Evolutionary conservation across 2,113 vertebrate species (phyloP), one percentile per base, ranked within the genome.

Genomic region (Hippocampus abdominalis): DNA sequence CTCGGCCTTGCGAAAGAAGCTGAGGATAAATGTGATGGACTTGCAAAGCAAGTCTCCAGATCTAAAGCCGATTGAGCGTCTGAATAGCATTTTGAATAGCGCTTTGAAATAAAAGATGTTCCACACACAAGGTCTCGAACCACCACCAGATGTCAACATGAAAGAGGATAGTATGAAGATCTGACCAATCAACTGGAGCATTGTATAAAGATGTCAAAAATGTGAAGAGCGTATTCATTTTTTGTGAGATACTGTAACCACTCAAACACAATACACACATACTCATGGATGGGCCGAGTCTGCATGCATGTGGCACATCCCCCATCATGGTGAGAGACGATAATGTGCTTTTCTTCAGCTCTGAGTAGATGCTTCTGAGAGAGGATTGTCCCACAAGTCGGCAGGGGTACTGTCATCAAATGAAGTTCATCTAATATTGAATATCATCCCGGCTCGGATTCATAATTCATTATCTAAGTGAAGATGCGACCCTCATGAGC

Each of bases 341-440:
- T 84, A 84, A 87, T 81, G 81, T 88, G 87, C 87, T 85, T 84
- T 84, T 74, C 74, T 66, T 78, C 69, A 72, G 59, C 82, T 84
- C 80, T 76, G 68, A 65, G 73, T 64, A 75, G 80, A 76, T 48
- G 74, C 72, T 66, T 68, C 73, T 70, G 54, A 84, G 85, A 80
- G 72, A 79, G 77, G 81, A 85, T 84, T 84, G 84, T 89, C 81
- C 86, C 84, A 83, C 57, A 78, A 77, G 84, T 84, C 59, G 7
- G 68, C 71, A 7, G 57, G 21, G 62, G 75, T 70, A 54, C 81
- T 85, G 88, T 87, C 89, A 83, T 79, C 82, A 83, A 85, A 89
- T 89, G 86, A 84, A 73, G 82, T 89, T 90, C 89, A 90, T 90
- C 75, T 89, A 89, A 91, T 89, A 91, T 89, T 90, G 86, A 90